Evolutionary conservation across 2,888 invertebrate genomes (phyloP).

Genomic region (Ophion costatus): DNA sequence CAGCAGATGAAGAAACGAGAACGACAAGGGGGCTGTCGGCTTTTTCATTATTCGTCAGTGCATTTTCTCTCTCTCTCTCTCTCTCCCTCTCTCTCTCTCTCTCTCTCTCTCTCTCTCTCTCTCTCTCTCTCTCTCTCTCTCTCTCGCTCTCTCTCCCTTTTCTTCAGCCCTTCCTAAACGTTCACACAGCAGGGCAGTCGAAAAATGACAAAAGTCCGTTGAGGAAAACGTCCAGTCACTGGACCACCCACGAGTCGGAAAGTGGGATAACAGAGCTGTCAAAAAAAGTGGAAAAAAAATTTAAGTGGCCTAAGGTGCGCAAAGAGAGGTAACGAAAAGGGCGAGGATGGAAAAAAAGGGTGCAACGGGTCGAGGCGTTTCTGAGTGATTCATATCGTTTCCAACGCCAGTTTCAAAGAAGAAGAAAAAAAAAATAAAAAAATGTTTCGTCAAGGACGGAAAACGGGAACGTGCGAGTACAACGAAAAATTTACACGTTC

Average conservation of each 20-base stretch:
- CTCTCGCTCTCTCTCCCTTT: constrained; percentile 28
- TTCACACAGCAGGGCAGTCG: constrained; percentile 2
- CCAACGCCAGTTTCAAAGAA: background rate
- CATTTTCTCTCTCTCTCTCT: constrained; percentile 35
- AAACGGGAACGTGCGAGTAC: constrained; percentile 7
- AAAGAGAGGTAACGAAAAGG: constrained; percentile 10
- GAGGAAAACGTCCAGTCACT: constrained; percentile 21
- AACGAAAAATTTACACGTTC: constrained; percentile 12
- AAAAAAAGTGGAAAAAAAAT: constrained; percentile 22
- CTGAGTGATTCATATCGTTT: constrained; percentile 1
- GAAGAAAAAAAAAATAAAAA: constrained; percentile 7
- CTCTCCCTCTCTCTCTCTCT: constrained; percentile 28
- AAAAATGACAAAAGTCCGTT: constrained; percentile 30
- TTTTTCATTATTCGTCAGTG: constrained; percentile 65
- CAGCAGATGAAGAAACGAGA: constrained; percentile 30
- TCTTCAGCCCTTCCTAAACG: background rate
- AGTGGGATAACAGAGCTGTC: constrained; percentile 39
- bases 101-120: constrained; percentile 26
- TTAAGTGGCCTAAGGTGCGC: constrained; percentile 28
- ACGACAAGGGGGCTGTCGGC: constrained; percentile 25
- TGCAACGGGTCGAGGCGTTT: background rate
- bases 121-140: constrained; percentile 26
- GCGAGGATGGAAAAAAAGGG: background rate
- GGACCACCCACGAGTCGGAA: constrained; percentile 29
- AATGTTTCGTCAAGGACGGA: background rate